A percentile compares a stretch with the other conserved stretches of the same genome.
Conservation (phyloP, 2,797 vertebrate species). For the Chlorospingus flavigularis region DNA sequence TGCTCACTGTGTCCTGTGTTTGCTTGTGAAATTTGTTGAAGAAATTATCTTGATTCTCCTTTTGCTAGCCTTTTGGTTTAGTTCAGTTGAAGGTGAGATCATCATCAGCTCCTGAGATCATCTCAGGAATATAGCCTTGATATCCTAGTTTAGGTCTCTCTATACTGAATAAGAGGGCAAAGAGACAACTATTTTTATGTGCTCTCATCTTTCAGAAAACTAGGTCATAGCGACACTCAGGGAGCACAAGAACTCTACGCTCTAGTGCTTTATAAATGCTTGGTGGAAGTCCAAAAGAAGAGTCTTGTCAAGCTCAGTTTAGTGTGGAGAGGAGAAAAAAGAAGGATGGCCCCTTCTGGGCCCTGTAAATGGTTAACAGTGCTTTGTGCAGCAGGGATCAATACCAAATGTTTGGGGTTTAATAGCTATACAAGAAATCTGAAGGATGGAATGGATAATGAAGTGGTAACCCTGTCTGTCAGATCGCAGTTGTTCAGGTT, state of each 20-base stretch:
- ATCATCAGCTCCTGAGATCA: not conserved
- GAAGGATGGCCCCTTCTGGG: not conserved
- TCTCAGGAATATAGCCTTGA: not conserved
- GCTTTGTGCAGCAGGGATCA: not conserved
- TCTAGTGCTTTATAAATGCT: conserved; percentile 6
- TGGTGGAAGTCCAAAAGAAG: not conserved
- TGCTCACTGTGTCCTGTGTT: not conserved
- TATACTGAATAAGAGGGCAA: not conserved
- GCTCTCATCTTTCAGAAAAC: conserved; percentile 35
- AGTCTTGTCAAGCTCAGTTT: not conserved
- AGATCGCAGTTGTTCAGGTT: conserved; percentile 6
- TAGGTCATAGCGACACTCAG: not conserved
- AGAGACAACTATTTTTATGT: conserved; percentile 26
- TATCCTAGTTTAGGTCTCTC: not conserved
- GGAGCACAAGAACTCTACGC: not conserved
- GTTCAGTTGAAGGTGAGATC: not conserved
- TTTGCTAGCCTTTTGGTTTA: not conserved
- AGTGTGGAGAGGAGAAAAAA: not conserved
- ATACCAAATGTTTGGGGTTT: not conserved
- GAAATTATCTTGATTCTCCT: not conserved
- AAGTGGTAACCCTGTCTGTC: not conserved
- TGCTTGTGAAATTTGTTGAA: not conserved
- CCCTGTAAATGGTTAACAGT: not conserved
- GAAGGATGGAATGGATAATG: not conserved
- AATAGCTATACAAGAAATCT: not conserved